These are phyloP conservation scores for Zosterops hypoxanthus DNA, from an alignment of 2,113 vertebrate species.

Conservation along the genomic window DNA sequence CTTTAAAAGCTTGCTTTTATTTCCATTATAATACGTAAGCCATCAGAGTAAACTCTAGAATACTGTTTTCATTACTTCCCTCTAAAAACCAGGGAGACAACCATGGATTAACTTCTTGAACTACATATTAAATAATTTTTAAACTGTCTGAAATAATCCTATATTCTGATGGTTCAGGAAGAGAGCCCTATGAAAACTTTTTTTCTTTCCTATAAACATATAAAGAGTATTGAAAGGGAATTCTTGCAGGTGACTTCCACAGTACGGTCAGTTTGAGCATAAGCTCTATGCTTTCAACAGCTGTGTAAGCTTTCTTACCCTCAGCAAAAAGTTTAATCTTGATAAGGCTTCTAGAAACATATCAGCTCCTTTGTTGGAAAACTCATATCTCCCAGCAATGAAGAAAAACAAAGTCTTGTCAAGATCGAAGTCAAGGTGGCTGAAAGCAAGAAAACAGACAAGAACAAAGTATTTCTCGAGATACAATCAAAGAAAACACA, in stretches of 20 bases:
- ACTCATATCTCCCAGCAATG: constrained; percentile 96
- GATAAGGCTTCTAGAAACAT: constrained; percentile 94
- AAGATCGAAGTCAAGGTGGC: constrained; percentile 93
- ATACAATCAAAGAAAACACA: neutral
- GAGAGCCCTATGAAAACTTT: neutral
- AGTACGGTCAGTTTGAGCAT: neutral
- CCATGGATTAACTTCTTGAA: neutral
- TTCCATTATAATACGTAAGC: neutral
- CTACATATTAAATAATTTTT: neutral
- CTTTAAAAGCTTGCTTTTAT: neutral
- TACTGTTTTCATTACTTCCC: neutral
- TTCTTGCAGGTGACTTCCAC: neutral
- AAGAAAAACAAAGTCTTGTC: constrained; percentile 96
- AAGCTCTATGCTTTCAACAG: neutral
- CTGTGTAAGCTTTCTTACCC: constrained; percentile 76
- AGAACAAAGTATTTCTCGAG: neutral
- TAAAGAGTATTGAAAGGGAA: neutral
- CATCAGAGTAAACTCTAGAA: neutral
- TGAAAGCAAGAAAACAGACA: constrained; percentile 71
- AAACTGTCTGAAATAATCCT: neutral
- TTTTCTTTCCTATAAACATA: neutral
- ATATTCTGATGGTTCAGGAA: neutral
- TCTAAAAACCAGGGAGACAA: neutral
- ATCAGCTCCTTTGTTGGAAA: constrained; percentile 97
- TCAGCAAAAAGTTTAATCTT: constrained; percentile 92